Evolutionary conservation across 1,140 invertebrate species (phyloP), one percentile per base, ranked within the genome.

Genomic region (Ridgeia piscesae): DNA sequence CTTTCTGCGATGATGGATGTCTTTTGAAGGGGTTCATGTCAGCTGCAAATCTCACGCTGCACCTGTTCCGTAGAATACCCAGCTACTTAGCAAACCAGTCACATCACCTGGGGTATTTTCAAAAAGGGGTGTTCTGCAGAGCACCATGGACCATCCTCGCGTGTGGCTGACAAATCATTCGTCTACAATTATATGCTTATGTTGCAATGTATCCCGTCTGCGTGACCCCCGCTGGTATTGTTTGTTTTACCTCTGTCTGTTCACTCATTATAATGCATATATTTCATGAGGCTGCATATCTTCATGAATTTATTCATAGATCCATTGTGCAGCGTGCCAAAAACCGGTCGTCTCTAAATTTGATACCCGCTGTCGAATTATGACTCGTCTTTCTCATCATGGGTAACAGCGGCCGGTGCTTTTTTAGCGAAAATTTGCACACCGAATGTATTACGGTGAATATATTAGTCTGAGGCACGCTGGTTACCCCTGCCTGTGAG

Each of bases 251-350:
- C 58, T n/a, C 27, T 21, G 58, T 21, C 58, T 21, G 58, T 77
- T 77, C 58, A 77, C 58, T 77, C 58, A 77, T 77, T 77, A 77
- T 77, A 77, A 77, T 77, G 58, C 58, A 77, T 77, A 77, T 77
- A 77, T 77, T 77, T 77, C 58, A 77, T 77, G 58, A 77, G 58
- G 58, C 17, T 77, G 58, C 58, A 77, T 77, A 77, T 77, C 58
- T 77, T 77, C 58, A 77, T 77, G 58, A 77, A 77, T 77, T 77
- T 77, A 77, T 77, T 17, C 58, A 77, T 77, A 77, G 58, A 77
- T 77, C 58, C 58, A 77, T 77, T 77, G 58, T 77, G 58, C 58
- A 77, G 58, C 58, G 58, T 77, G 58, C 58, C 58, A 77, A 77
- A 77, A 77, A 77, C 58, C 58, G 58, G 58, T 77, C 58, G 58